Base-by-base conservation (phyloP, 2,113 vertebrate genomes). In the Chamaetylas fuelleborni region DNA sequence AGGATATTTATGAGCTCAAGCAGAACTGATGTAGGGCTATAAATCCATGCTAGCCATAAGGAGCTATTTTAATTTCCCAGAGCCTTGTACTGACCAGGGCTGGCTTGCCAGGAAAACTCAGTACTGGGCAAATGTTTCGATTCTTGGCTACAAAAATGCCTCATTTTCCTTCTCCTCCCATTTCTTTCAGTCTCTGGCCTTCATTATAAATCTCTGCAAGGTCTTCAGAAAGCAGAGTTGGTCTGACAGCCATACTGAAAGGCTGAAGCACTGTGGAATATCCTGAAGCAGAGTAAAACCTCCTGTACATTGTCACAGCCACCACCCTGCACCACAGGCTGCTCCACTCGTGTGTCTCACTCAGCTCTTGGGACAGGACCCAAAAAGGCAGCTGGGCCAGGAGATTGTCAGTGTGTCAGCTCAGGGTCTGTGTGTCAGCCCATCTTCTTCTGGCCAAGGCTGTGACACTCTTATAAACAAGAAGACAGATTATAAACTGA, bases 41-140 rank as follows among this genome's bases (percentile, higher is more conserved):
- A 93, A 93, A 93, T 86, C 31, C 76, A 56, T 9, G 20, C 31
- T 51, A 88, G 26, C 42, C 76, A 81, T 10, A 12, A 81, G 48
- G n/a, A 92, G 20, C 40, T 56, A 74, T 90, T 96, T 93, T 82
- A 87, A 88, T 95, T 76, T 94, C 78, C 34, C 81, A 77, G 42
- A 85, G 36, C 47, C 22, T 85, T 89, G 33, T 53, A 82, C 62
- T 88, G 81, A 82, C 62, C 43, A 66, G 43, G 61, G 9, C 34
- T 58, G 67, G 34, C 54, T 78, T 86, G 85, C 76, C 85, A 90
- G 76, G 48, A 95, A 88, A 94, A 86, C 77, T 67, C 83, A 91
- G 50, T 14, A 28, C 60, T 67, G 43, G 51, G 72, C 72, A 95
- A 28, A 38, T 74, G 50, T 33, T 86, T 86, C 33, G 25, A 45